phyloP scores from a whole-genome alignment of 1,140 invertebrate species.

The Bombus superbus region DNA sequence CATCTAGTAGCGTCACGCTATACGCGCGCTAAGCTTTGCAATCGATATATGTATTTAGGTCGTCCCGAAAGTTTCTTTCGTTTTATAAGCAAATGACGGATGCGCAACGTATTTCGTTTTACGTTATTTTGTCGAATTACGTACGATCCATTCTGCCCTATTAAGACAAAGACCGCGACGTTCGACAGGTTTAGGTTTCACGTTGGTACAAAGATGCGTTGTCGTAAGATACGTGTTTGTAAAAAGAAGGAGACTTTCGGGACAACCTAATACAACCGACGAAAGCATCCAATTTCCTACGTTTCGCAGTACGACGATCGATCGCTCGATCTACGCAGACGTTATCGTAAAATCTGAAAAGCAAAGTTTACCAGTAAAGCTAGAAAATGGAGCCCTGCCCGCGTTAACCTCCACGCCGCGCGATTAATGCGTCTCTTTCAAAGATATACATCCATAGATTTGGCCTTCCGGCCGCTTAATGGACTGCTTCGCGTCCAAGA shows the following conservation, averaged over 20 bases:
- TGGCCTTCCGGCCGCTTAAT: constrained; percentile 74
- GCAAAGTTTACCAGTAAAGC: background rate
- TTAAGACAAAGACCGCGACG: too few species aligned
- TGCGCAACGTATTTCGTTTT: too few species aligned
- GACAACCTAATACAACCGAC: background rate
- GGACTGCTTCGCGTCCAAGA: constrained; percentile 70
- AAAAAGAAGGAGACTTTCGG: too few species aligned
- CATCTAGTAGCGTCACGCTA: background rate
- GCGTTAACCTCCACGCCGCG: background rate
- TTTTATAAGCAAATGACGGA: too few species aligned
- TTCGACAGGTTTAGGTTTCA: too few species aligned
- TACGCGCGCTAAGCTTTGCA: background rate
- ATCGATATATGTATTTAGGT: background rate
- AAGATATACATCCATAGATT: constrained; percentile 45
- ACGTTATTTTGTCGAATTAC: too few species aligned
- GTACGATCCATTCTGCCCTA: too few species aligned
- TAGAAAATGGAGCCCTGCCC: background rate
- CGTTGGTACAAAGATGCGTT: too few species aligned
- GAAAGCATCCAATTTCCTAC: background rate
- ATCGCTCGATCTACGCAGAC: background rate
- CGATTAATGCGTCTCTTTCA: constrained; percentile 27
- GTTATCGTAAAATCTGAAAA: background rate
- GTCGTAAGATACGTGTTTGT: too few species aligned
- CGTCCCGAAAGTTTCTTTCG: too few species aligned
- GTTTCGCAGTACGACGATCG: background rate